A percentile compares a stretch with the other conserved stretches of the same genome.
Evolutionary conservation across 2,797 vertebrate genomes (phyloP).

Genomic region (Catharus ustulatus): DNA sequence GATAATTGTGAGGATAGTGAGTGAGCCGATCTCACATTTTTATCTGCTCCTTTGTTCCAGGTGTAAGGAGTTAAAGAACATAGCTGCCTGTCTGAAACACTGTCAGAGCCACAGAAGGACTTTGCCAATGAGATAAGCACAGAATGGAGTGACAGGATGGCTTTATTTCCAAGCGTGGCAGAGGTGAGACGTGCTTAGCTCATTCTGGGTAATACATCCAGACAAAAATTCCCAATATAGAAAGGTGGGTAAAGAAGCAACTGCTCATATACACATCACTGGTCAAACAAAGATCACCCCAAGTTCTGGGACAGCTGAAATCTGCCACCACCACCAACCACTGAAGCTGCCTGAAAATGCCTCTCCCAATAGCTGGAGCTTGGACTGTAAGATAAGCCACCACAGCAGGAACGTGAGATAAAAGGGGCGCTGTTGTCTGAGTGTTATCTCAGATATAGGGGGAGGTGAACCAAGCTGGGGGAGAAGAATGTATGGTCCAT

Average conservation of each 20-base stretch:
- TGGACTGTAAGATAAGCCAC: neutral
- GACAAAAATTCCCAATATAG: neutral
- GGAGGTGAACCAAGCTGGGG: neutral
- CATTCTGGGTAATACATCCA: neutral
- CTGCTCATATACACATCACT: fast-evolving
- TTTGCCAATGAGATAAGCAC: neutral
- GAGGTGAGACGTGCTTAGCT: neutral
- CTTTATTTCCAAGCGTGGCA: fast-evolving
- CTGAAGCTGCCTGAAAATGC: neutral
- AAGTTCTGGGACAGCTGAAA: neutral
- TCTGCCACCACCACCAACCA: neutral
- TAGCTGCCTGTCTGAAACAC: neutral
- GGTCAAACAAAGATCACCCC: neutral
- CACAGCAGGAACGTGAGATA: neutral
- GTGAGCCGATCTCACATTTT: neutral
- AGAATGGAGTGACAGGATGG: neutral
- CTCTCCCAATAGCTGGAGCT: neutral
- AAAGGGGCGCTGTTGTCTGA: neutral
- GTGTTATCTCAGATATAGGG: neutral
- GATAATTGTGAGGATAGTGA: neutral
- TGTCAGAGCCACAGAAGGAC: neutral
- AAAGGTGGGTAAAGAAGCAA: neutral
- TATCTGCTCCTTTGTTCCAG: neutral
- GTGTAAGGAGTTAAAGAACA: neutral
- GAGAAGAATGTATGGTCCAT: neutral